Percentiles rank a stretch among this genome's conserved stretches.
Conservation (phyloP, 2,888 invertebrate species). For the Meliscaeva auricollis region DNA sequence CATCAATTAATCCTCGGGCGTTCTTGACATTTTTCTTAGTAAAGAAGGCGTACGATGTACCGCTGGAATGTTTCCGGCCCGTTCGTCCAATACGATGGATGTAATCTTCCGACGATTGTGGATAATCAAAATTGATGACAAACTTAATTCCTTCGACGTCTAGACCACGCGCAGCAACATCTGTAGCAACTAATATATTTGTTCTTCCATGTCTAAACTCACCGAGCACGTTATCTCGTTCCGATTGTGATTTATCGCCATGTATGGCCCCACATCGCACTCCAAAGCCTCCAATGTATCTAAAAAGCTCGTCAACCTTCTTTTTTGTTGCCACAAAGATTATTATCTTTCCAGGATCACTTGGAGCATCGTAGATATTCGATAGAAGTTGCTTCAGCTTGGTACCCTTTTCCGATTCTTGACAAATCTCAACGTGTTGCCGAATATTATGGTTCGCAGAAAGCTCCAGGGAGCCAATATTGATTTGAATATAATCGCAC, state of each 20-base stretch:
- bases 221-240: conserved; percentile 94
- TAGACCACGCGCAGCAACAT: conserved; percentile 97
- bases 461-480: conserved; percentile 92
- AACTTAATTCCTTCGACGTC: conserved; percentile 98
- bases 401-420: conserved; percentile 89
- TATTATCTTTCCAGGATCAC: conserved; percentile 92
- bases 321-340: conserved; percentile 98
- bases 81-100: conserved; percentile 98
- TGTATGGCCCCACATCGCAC: conserved; percentile 95
- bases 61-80: conserved; percentile 93
- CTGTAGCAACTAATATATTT: conserved; percentile 96
- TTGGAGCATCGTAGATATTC: conserved; percentile 90
- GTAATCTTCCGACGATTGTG: conserved; percentile 97
- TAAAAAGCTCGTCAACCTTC: conserved; percentile 94
- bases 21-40: conserved; percentile 94
- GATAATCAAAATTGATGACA: conserved; percentile 98
- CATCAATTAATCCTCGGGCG: conserved; percentile 93
- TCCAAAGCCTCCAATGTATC: conserved; percentile 92
- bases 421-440: conserved; percentile 92
- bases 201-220: conserved; percentile 94
- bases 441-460: conserved; percentile 95
- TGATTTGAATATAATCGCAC: conserved; percentile 94
- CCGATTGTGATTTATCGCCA: conserved; percentile 97
- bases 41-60: conserved; percentile 97
- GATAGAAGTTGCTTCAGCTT: conserved; percentile 81